These are phyloP conservation scores for Paradisaea rubra DNA, from an alignment of 2,113 vertebrate species.

Conservation along the genomic window DNA sequence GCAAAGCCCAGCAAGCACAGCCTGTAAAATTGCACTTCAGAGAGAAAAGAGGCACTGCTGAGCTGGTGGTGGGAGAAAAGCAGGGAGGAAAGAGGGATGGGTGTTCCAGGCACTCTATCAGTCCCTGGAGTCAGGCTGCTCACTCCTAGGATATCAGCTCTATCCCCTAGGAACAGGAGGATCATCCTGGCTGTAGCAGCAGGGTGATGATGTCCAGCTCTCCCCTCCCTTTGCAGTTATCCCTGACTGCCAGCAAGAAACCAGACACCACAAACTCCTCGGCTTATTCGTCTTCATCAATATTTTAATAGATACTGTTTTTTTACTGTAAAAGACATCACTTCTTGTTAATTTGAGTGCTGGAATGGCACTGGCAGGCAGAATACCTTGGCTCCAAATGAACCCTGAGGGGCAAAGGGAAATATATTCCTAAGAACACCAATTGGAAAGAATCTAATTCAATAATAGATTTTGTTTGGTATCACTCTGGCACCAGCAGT, in stretches of 20 bases:
- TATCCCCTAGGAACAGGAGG: fast-evolving
- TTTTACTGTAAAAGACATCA: slow-evolving; percentile 52
- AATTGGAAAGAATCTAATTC: slow-evolving; percentile 41
- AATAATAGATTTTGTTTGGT: slow-evolving; percentile 51
- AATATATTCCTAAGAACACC: slow-evolving; percentile 50
- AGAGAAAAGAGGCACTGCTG: neutral
- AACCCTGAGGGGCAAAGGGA: slow-evolving; percentile 26
- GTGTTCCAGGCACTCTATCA: neutral
- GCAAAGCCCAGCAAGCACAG: neutral
- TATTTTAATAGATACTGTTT: slow-evolving; percentile 25
- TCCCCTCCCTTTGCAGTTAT: neutral
- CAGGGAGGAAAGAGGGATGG: neutral
- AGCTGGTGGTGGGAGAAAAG: neutral
- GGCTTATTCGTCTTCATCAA: neutral
- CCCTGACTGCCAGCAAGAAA: neutral
- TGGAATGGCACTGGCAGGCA: slow-evolving; percentile 38
- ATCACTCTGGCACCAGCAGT: slow-evolving; percentile 47
- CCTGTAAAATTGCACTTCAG: neutral
- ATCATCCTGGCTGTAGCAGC: fast-evolving
- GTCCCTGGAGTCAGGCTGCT: neutral
- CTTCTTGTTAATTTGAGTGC: slow-evolving; percentile 58
- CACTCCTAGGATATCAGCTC: neutral
- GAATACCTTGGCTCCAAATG: slow-evolving; percentile 40
- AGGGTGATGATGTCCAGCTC: neutral
- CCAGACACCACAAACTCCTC: neutral